Conservation (phyloP, 2,797 vertebrate genomes). For the Arnoldichthys spilopterus region DNA sequence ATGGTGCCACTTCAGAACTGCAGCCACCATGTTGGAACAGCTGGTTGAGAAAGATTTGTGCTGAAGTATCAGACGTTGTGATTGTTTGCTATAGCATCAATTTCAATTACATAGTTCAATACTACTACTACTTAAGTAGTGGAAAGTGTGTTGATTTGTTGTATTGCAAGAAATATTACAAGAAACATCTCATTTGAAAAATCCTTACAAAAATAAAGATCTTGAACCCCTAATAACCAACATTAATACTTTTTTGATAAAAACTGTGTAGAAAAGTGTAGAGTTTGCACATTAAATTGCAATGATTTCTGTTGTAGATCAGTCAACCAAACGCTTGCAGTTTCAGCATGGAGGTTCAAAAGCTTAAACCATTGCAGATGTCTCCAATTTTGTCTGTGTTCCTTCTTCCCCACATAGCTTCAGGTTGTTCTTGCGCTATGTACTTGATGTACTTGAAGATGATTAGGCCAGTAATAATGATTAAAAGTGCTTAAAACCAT, state of each 20-base stretch:
- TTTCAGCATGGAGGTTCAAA: background rate
- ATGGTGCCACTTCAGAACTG: slow-evolving; percentile 30
- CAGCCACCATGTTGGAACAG: slow-evolving; percentile 50
- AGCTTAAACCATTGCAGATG: slow-evolving; percentile 2
- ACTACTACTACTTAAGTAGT: too few relatives aligned
- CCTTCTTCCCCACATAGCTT: background rate
- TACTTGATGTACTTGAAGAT: background rate
- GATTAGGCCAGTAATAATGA: background rate
- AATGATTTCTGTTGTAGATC: background rate
- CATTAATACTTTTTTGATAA: background rate
- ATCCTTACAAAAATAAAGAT: background rate
- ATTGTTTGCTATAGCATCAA: slow-evolving; percentile 1
- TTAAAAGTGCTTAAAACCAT: background rate
- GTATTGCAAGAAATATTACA: background rate
- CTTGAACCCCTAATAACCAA: background rate
- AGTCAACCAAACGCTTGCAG: background rate
- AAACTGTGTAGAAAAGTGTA: background rate
- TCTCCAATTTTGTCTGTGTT: background rate
- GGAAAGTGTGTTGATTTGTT: background rate
- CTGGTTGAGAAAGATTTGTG: slow-evolving; percentile 22
- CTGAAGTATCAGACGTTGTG: background rate
- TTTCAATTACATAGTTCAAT: background rate
- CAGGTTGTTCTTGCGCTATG: background rate
- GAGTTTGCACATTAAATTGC: background rate
- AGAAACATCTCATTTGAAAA: background rate